These are phyloP conservation scores for Galaxias olidus DNA, from an alignment of 2,797 vertebrate genomes.

Conservation along the genomic window DNA sequence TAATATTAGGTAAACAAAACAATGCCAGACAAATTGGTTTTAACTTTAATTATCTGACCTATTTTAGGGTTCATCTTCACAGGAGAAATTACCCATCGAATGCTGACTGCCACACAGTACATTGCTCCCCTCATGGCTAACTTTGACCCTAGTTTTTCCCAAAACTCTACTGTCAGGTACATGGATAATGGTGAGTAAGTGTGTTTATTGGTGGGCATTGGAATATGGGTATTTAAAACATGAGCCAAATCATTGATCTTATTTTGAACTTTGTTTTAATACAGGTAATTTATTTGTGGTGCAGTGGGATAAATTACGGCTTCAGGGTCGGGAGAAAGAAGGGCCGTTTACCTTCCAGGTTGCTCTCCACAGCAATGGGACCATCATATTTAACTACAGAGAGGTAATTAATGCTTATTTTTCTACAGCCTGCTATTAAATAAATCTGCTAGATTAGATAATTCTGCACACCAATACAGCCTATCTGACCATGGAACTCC, in stretches of 20 bases:
- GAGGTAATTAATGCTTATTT: slow-evolving; percentile 71
- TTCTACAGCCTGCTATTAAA: background rate
- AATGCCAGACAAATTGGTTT: background rate
- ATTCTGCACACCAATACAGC: too few relatives aligned
- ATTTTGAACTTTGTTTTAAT: slow-evolving; percentile 3
- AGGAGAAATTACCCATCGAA: slow-evolving; percentile 90
- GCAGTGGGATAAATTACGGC: slow-evolving; percentile 91
- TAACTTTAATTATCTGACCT: slow-evolving; percentile 11
- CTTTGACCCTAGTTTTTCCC: slow-evolving; percentile 94
- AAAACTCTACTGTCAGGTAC: slow-evolving; percentile 88
- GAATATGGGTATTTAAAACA: background rate
- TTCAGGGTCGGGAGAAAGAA: slow-evolving; percentile 84
- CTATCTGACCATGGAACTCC: too few relatives aligned
- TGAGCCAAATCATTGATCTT: slow-evolving; percentile 4
- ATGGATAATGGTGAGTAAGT: slow-evolving; percentile 86
- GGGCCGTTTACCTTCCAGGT: slow-evolving; percentile 93
- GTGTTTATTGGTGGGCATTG: background rate
- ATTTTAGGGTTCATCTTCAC: slow-evolving; percentile 91
- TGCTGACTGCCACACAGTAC: slow-evolving; percentile 96
- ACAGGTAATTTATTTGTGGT: slow-evolving; percentile 89
- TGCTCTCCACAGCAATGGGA: slow-evolving; percentile 83
- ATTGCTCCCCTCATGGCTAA: slow-evolving; percentile 97
- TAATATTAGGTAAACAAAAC: background rate
- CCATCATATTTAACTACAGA: slow-evolving; percentile 89
- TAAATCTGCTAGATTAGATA: too few relatives aligned